These are phyloP conservation scores for Andrena praecox DNA, from an alignment of 2,888 invertebrate species.

Conservation along the genomic window DNA sequence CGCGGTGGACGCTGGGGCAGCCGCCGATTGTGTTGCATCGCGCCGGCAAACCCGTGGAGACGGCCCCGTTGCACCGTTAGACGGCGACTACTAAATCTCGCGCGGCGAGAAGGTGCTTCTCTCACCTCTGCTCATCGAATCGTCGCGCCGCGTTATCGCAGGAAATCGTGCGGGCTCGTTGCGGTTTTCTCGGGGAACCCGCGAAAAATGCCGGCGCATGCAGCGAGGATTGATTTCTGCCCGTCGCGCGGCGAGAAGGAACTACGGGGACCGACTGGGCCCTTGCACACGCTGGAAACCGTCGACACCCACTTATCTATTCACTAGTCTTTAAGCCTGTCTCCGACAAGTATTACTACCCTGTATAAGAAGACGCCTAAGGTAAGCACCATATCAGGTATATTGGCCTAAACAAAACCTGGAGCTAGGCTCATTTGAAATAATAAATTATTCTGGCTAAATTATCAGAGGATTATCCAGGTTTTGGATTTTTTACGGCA, in stretches of 20 bases:
- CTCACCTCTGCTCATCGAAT: conserved; percentile 47
- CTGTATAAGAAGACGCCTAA: too few species aligned
- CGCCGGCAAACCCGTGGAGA: conserved; percentile 38
- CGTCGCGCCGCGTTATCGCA: conserved; percentile 33
- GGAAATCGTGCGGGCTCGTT: conserved; percentile 44
- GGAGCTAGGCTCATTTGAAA: too few species aligned
- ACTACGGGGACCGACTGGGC: conserved; percentile 38
- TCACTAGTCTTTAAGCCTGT: too few species aligned
- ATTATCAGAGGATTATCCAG: too few species aligned
- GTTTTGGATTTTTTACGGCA: too few species aligned
- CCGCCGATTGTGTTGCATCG: conserved; percentile 48
- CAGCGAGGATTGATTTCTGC: conserved; percentile 48
- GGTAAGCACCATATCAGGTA: too few species aligned
- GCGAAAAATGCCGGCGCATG: conserved; percentile 17
- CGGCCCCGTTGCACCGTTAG: conserved; percentile 59
- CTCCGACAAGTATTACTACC: too few species aligned
- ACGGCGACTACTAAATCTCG: conserved; percentile 51
- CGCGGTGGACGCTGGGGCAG: conserved; percentile 2
- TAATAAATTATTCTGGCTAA: too few species aligned
- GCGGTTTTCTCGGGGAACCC: conserved; percentile 49
- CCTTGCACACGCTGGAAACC: conserved; percentile 9
- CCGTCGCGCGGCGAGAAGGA: neutral
- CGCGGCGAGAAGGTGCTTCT: conserved; percentile 23
- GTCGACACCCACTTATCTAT: neutral
- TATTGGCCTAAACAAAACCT: too few species aligned